phyloP scores from a whole-genome alignment of 2,888 invertebrate species.

The Eristalis tenax region DNA sequence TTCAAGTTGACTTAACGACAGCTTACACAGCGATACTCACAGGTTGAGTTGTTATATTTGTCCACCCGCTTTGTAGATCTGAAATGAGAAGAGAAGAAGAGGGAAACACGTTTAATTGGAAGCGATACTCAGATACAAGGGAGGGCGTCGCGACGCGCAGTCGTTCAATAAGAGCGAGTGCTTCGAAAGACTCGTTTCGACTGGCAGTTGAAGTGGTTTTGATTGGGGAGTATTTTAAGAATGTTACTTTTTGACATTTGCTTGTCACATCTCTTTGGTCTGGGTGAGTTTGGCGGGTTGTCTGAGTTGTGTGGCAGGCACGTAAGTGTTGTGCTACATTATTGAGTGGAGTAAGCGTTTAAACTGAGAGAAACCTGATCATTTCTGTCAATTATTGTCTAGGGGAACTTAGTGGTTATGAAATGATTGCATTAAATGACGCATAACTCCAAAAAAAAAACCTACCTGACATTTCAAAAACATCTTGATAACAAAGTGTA shows the following conservation, averaged over 20 bases:
- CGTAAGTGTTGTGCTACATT: too few relatives aligned
- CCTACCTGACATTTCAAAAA: too few relatives aligned
- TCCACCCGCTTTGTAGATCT: not conserved
- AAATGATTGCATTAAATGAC: too few relatives aligned
- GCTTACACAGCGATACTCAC: conserved; percentile 4
- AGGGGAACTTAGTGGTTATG: too few relatives aligned
- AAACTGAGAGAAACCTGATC: too few relatives aligned
- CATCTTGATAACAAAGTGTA: too few relatives aligned
- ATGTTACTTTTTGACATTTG: not conserved
- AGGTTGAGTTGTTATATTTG: conserved; percentile 17
- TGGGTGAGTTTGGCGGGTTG: not conserved
- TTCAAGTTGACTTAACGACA: conserved; percentile 36
- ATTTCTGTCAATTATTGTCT: too few relatives aligned
- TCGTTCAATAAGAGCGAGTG: not conserved
- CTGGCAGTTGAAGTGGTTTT: not conserved
- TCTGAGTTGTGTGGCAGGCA: not conserved
- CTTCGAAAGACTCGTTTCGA: not conserved
- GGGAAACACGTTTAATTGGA: not conserved
- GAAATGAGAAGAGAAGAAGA: not conserved
- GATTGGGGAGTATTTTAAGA: not conserved
- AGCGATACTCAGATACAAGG: not conserved
- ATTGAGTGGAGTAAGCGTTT: too few relatives aligned
- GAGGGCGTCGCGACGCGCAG: not conserved
- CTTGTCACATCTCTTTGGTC: not conserved
- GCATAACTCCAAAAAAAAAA: too few relatives aligned